Conservation (phyloP, 2,113 vertebrate genomes). For the Scalopus aquaticus region DNA sequence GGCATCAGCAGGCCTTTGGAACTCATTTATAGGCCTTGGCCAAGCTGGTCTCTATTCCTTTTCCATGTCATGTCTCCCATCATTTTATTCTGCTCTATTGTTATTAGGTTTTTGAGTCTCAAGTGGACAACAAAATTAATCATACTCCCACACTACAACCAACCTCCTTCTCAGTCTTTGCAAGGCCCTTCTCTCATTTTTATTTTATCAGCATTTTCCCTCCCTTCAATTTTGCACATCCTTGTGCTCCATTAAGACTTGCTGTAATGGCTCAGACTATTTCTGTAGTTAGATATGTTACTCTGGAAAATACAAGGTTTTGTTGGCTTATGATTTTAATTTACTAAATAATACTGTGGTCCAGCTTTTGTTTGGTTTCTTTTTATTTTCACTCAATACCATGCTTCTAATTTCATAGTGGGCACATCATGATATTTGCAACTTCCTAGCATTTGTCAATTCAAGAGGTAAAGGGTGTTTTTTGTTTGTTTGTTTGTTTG, state of each 20-base stretch:
- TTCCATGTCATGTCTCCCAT: neutral
- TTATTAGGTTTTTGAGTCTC: neutral
- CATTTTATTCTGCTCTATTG: neutral
- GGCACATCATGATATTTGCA: neutral
- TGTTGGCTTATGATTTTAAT: neutral
- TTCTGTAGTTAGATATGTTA: neutral
- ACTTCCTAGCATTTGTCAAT: neutral
- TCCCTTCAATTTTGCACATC: neutral
- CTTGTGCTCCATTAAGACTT: neutral
- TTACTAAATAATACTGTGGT: neutral
- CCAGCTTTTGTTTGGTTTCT: neutral
- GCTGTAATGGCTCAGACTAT: neutral
- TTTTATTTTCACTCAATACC: neutral
- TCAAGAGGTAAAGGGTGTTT: neutral
- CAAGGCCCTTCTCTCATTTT: neutral
- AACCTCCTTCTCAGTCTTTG: neutral
- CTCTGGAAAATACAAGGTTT: neutral
- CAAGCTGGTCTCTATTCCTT: neutral
- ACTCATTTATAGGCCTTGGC: no score
- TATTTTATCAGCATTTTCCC: neutral
- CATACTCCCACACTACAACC: neutral
- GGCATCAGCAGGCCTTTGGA: neutral
- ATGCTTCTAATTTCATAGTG: neutral
- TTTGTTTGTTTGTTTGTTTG: constrained; percentile 11
- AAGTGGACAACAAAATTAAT: neutral